These are phyloP conservation scores for Aurelia sp. DNA, from an alignment of 30 jellyfish, hydroid and myxozoan genomes.

Conservation along the genomic window DNA sequence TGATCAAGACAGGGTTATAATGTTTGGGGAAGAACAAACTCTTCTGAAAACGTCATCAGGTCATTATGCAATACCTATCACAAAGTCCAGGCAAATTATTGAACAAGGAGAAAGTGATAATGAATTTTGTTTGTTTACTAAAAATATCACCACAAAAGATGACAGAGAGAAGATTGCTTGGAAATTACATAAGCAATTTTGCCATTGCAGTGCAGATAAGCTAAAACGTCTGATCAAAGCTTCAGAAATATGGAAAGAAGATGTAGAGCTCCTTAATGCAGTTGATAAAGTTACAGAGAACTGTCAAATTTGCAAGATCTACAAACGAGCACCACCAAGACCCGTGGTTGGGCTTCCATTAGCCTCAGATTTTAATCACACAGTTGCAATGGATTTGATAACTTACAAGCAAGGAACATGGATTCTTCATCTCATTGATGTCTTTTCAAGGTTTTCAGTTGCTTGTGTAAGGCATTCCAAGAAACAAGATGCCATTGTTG, in stretches of 20 bases:
- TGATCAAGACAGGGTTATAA: constrained; percentile 20
- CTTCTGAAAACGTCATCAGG: constrained; percentile 36
- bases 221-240: constrained; percentile 15
- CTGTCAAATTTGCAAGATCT: constrained; percentile 14
- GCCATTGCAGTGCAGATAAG: constrained; percentile 28
- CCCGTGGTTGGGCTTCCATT: constrained; percentile 36
- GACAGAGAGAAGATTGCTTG: neutral
- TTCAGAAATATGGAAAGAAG: neutral
- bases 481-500: no score
- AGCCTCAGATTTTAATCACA: neutral
- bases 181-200: constrained; percentile 35
- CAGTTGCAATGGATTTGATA: neutral
- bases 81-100: constrained; percentile 18
- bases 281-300: neutral
- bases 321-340: constrained; percentile 21
- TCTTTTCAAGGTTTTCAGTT: neutral
- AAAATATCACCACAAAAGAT: no score
- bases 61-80: constrained; percentile 39
- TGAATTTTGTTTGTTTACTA: neutral
- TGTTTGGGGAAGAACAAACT: constrained; percentile 37
- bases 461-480: no score
- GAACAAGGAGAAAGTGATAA: constrained; percentile 28
- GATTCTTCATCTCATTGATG: no score
- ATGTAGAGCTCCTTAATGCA: neutral
- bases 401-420: no score